Evolutionary conservation across 2,888 invertebrate species (phyloP).

Genomic region (Spatulosminthurus flaviceps): DNA sequence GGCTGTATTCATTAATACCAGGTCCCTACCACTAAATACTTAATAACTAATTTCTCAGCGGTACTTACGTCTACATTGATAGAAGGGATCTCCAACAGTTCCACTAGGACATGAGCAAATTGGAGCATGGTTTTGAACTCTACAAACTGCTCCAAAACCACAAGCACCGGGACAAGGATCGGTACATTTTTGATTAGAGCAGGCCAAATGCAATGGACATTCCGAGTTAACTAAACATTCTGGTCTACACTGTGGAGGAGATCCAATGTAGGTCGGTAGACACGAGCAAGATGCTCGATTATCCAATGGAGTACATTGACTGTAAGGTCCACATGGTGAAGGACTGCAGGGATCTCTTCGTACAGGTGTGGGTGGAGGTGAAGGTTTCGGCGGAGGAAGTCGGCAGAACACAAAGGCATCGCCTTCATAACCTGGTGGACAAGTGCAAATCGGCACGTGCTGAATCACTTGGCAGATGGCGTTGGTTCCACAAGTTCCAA

Average conservation of each 20-base stretch:
- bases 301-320: constrained; percentile 38
- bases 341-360: constrained; percentile 58
- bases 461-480: constrained; percentile 76
- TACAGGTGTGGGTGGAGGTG: constrained; percentile 33
- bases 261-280: constrained; percentile 42
- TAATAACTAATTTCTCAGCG: too few species aligned
- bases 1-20: too few species aligned
- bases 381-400: constrained; percentile 65
- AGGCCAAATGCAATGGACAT: constrained; percentile 58
- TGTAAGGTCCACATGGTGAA: constrained; percentile 63
- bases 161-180: constrained; percentile 71
- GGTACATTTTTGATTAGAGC: constrained; percentile 58
- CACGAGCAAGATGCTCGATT: constrained; percentile 58
- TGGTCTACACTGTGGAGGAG: constrained; percentile 58
- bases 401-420: constrained; percentile 74
- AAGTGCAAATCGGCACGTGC: constrained; percentile 79
- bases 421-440: constrained; percentile 74
- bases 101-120: constrained; percentile 78
- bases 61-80: constrained; percentile 40
- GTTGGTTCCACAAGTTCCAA: constrained; percentile 69
- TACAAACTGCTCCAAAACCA: constrained; percentile 80
- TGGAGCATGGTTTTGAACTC: constrained; percentile 83
- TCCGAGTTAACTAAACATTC: constrained; percentile 61
- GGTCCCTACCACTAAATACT: too few species aligned
- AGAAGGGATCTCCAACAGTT: constrained; percentile 67